Base-by-base conservation (phyloP, 2,797 vertebrate species). In the Thunnus albacares region DNA sequence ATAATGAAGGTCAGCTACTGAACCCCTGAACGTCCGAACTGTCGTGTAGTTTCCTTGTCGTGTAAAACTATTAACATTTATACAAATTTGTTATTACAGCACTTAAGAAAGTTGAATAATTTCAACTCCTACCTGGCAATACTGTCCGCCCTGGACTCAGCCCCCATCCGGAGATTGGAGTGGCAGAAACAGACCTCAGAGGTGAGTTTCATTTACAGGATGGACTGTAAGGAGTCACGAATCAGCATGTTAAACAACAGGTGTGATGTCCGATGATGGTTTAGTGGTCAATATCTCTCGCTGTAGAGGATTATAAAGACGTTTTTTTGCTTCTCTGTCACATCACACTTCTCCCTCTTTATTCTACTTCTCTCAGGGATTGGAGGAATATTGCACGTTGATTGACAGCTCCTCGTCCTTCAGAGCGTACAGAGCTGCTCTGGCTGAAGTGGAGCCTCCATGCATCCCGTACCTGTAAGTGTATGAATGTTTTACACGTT, bases 101-200 rank as follows among this genome's bases (percentile, higher is more conserved):
- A 99, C 95, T 96, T 99, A 92, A 89, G 98, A 80, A 99, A 99
- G 93, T 95, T 99, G 86, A 99, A 99, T 92, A 99, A 99, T 93
- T 99, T 99, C 94, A 99, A 99, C 95, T 99, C 98, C 49, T 99
- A 99, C 91, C 87, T 99, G 95, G 98, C 98, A 87, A 99, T 99
- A 89, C 95, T 99, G 80, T 99, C 98, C 0, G 98, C 98, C 0
- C 91, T 99, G 94, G 98, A 99, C 94, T 99, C 98, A 0, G 98
- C 98, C 0, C 98, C 98, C 81, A 99, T 99, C 93, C 96, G 98
- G 84, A 96, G 98, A 83, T 91, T 99, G 75, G 98, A 99, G 92
- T 99, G 98, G 98, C 98, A 99, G 95, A 99, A 99, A 70, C 98
- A 99, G 93, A 99, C 98, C 24, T 99, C 98, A 11, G 98, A 99